Evolutionary conservation across 2,113 vertebrate genomes (phyloP).

Genomic region (Silurus glanis): DNA sequence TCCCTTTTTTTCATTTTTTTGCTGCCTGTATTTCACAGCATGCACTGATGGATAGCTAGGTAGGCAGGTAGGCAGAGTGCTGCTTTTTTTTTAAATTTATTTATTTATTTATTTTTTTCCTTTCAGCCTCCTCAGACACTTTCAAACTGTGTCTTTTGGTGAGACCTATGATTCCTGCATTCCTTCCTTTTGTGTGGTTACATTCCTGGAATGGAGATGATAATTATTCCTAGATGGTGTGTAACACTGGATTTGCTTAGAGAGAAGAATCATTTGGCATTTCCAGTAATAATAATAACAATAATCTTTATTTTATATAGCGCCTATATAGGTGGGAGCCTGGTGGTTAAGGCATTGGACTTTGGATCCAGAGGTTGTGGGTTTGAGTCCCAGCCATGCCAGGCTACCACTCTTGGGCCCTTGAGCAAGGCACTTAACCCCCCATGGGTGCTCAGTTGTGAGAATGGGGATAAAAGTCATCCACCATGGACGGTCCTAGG

Average conservation of each 20-base stretch:
- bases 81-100: constrained; percentile 4
- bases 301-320: too few species aligned
- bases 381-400: too few species aligned
- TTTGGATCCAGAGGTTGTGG: too few species aligned
- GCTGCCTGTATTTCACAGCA: constrained; percentile 39
- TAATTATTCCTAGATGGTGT: neutral
- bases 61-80: constrained; percentile 31
- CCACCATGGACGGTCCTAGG: too few species aligned
- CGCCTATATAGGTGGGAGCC: too few species aligned
- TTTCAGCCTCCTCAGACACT: constrained; percentile 24
- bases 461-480: too few species aligned
- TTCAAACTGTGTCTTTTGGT: constrained; percentile 46
- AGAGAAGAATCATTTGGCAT: neutral
- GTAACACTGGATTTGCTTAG: neutral
- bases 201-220: neutral
- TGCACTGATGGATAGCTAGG: constrained; percentile 47
- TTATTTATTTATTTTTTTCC: constrained; percentile 12
- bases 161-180: neutral
- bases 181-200: neutral
- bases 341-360: too few species aligned
- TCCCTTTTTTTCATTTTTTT: constrained; percentile 22
- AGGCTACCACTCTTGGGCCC: too few species aligned
- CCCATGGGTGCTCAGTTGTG: too few species aligned
- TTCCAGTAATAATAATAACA: too few species aligned
- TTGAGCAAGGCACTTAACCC: too few species aligned